Evolutionary conservation across 1,140 invertebrate genomes (phyloP).

Genomic region (Lineus longissimus): DNA sequence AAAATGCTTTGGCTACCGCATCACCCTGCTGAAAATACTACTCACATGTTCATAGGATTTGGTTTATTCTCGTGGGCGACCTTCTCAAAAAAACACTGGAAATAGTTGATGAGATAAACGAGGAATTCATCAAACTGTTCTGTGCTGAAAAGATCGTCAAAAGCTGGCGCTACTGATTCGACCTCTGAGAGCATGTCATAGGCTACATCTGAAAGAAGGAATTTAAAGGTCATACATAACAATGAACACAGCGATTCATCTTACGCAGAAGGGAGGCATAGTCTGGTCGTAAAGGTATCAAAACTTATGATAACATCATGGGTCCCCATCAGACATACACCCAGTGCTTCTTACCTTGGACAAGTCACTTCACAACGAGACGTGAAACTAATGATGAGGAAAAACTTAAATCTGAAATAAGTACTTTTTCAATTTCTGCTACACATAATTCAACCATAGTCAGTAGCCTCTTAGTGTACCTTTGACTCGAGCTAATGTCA

Average conservation of each 20-base stretch:
- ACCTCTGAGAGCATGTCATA: conserved; percentile 33
- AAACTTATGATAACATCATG: too few relatives aligned
- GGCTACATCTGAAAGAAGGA: conserved; percentile 32
- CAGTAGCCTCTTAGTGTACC: too few relatives aligned
- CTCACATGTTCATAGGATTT: conserved; percentile 50
- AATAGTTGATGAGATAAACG: conserved; percentile 45
- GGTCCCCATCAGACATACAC: too few relatives aligned
- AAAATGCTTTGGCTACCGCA: too few relatives aligned
- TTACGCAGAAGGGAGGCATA: too few relatives aligned
- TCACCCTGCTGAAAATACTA: conserved; percentile 4
- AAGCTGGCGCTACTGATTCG: conserved; percentile 29
- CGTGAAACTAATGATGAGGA: too few relatives aligned
- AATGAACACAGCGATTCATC: neutral
- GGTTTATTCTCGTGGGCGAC: conserved; percentile 39
- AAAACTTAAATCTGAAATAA: too few relatives aligned
- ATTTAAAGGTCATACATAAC: neutral
- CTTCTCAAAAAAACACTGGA: conserved; percentile 51
- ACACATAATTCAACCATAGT: too few relatives aligned
- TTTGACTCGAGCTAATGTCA: neutral
- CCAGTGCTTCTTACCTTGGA: too few relatives aligned
- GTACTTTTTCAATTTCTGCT: too few relatives aligned
- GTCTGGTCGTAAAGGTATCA: too few relatives aligned
- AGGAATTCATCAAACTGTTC: conserved; percentile 49
- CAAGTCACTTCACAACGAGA: too few relatives aligned
- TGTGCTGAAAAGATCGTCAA: conserved; percentile 40